Base-by-base conservation (phyloP, 1,140 invertebrate species). In the Brachionus plicatilis region DNA sequence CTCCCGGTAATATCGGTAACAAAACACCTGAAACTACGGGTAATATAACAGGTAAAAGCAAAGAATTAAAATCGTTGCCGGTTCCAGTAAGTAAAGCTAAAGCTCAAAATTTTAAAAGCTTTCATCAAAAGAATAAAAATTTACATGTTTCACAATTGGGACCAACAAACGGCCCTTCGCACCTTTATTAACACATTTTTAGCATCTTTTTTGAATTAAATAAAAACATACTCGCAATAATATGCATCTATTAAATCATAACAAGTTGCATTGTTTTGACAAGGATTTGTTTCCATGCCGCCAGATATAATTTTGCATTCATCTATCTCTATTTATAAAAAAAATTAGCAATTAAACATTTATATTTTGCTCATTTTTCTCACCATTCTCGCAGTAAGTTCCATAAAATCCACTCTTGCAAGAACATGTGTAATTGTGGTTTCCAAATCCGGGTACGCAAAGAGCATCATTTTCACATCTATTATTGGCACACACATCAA, bases 211-310 rank as follows among this genome's bases (percentile, higher is more conserved):
- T 37, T 53, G 20, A 24, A 0, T 45, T 76, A 45, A 76, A 53
- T 45, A 29, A 50, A 27, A n/a, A 43, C 5, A 60, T 82, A 94
- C 0, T 86, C 9, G 87, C 94, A 95, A 72, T 85, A 66, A 76
- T 75, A 84, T 17, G 68, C 68, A 33, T 84, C 68, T 12, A 84
- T 43, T n/a, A 84, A 24, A 78, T 84, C 83, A 75, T 50, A 75
- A 66, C 83, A 84, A 29, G 47, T 84, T 14, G 6, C 83, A 78
- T 84, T 76, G 29, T 84, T 84, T 29, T 27, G 27, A 45, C 83
- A 84, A 43, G 83, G 83, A 12, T 20, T 75, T 68, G 60, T 75
- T 72, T 37, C 33, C 6, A 82, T 24, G 6, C 56, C 79, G 14
- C 17, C 24, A 3, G 60, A 53, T 24, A 37, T 68, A 24, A 82